phyloP scores from a whole-genome alignment of 2,797 vertebrate species.

The Ficedula albicollis region DNA sequence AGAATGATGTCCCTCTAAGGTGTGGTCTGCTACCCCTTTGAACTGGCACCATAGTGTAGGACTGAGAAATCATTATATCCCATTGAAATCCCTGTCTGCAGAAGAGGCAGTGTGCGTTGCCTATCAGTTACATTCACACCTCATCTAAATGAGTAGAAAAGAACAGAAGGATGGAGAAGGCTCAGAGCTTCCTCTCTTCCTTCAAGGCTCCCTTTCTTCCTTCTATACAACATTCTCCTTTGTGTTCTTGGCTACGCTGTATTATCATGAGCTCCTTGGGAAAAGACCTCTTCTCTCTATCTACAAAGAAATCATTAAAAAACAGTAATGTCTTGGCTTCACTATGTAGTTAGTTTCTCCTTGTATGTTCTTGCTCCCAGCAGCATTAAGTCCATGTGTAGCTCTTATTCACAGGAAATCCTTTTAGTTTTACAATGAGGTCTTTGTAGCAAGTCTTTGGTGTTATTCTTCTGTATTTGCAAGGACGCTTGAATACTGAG shows the following conservation, averaged over 20 bases:
- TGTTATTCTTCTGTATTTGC: slow-evolving; percentile 64
- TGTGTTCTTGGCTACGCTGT: background rate
- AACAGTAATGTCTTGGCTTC: slow-evolving; percentile 23
- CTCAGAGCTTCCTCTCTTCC: slow-evolving; percentile 30
- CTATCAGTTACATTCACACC: slow-evolving; percentile 2
- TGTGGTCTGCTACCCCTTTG: background rate
- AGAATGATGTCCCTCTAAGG: background rate
- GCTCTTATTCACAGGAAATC: slow-evolving; percentile 64
- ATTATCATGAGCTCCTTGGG: slow-evolving; percentile 59
- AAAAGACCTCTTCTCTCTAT: slow-evolving; percentile 57
- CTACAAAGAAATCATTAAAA: slow-evolving; percentile 66
- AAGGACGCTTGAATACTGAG: slow-evolving; percentile 41
- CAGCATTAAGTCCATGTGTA: slow-evolving; percentile 64
- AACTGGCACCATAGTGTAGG: background rate
- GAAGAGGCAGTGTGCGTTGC: background rate
- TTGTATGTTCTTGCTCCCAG: slow-evolving; percentile 67
- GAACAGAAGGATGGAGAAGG: slow-evolving; percentile 9
- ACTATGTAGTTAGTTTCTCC: slow-evolving; percentile 50
- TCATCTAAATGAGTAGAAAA: slow-evolving; percentile 12
- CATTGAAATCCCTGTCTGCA: background rate
- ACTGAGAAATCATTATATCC: background rate
- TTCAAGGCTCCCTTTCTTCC: slow-evolving; percentile 14
- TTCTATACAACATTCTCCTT: slow-evolving; percentile 20
- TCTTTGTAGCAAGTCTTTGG: slow-evolving; percentile 59
- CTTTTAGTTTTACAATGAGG: slow-evolving; percentile 64